A percentile compares a stretch with the other conserved stretches of the same genome.
phyloP scores from a whole-genome alignment of 1,140 invertebrate species.

The Drosophila pallidifrons region DNA sequence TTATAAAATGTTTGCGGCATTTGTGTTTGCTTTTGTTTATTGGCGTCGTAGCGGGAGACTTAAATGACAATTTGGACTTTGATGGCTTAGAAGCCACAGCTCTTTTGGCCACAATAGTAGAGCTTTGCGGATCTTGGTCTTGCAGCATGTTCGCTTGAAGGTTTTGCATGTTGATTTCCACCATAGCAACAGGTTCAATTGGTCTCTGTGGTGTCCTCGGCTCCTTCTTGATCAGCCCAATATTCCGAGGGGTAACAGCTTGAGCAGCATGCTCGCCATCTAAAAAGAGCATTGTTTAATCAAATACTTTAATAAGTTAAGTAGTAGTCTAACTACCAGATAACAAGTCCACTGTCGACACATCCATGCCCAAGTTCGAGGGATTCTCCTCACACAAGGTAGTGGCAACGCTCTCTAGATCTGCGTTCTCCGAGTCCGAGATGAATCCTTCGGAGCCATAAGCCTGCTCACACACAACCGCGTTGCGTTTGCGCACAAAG shows the following conservation, averaged over 20 bases:
- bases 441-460: constrained; percentile 37
- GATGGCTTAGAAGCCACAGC: background rate
- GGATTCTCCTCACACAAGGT: background rate
- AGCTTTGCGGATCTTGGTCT: constrained; percentile 30
- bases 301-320: background rate
- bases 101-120: constrained; percentile 29
- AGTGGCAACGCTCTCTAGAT: constrained; percentile 21
- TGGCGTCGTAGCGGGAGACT: background rate
- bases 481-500: constrained; percentile 61
- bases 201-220: background rate
- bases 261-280: background rate
- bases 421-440: constrained; percentile 30
- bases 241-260: background rate
- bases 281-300: background rate
- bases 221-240: background rate
- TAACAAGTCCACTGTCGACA: constrained; percentile 35
- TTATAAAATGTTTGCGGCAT: constrained; percentile 39
- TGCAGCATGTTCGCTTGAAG: constrained; percentile 50
- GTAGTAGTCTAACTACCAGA: constrained; percentile 26
- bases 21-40: background rate
- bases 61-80: background rate
- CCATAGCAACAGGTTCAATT: constrained; percentile 45
- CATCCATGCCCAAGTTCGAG: background rate
- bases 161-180: constrained; percentile 67
- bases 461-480: constrained; percentile 18